Evolutionary conservation across 1,140 invertebrate species (phyloP), one percentile per base, ranked within the genome.

Genomic region (Drusus annulatus): DNA sequence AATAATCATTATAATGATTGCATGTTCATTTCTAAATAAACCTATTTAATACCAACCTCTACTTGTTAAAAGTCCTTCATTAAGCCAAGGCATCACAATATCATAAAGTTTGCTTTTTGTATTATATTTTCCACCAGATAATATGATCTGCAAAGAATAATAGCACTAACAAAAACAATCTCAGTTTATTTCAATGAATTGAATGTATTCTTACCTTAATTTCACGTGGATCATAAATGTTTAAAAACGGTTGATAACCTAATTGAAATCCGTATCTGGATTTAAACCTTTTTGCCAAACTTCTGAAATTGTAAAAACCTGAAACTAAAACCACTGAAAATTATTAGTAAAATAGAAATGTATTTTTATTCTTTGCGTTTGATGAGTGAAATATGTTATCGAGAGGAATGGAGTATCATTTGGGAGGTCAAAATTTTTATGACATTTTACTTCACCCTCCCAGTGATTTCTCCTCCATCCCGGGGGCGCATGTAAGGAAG

Each of bases 61-160:
- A 82, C 92, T 93, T 54, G 85, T 89, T n/a, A 92, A 86, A n/a
- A 91, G 84, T 52, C 91, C 91, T 63, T 88, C 86, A 13, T 87
- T 86, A 3, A 92, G 86, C 91, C 92, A 93, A 1, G 91, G 89
- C 68, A 89, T 88, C 0, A 94, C 83, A 81, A 93, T 93, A 62
- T 86, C 87, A 84, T 94, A 94, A 5, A 92, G 89, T 10, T 87
- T 81, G 2, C 90, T 86, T 86, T 94, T 94, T 25, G 90, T 87
- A 63, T 93, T 90, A 79, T 91, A 87, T 82, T 91, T 92, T 19
- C 87, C 88, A 76, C 90, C 91, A 50, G 89, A 91, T 25, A 94
- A 85, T 50, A 94, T 83, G 60, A 83, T 83, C 89, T 90, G 84
- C n/a, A 86, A 86, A 82, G 56, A 69, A 81, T 76, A 79, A 62